phyloP scores from a whole-genome alignment of 1,140 invertebrate species.

The Platyscapa corneri region DNA sequence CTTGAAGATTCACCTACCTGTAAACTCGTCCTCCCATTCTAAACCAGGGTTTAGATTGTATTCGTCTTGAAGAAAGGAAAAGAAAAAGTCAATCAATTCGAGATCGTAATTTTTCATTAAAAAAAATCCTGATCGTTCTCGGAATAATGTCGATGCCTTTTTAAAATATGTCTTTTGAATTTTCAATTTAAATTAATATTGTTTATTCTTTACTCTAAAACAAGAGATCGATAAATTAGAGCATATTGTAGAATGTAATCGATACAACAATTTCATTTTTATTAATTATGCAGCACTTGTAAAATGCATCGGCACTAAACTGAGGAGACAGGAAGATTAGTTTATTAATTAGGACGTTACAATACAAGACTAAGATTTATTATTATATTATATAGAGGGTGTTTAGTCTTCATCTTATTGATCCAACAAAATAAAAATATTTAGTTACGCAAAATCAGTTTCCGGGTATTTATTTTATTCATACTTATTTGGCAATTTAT shows the following conservation, averaged over 20 bases:
- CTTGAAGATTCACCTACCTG: conserved; percentile 87
- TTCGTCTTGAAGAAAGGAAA: conserved; percentile 93
- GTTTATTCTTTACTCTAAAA: no score
- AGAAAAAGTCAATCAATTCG: conserved; percentile 80
- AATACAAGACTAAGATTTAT: conserved; percentile 34
- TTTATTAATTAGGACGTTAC: conserved; percentile 34
- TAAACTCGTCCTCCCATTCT: conserved; percentile 99
- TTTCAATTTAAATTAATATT: no score
- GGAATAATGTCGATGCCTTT: conserved; percentile 60
- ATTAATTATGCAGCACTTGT: background rate
- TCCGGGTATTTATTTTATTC: background rate
- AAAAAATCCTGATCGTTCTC: conserved; percentile 54
- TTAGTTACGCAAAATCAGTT: background rate
- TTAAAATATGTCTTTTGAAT: background rate
- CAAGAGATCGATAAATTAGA: no score
- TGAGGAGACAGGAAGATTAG: conserved; percentile 47
- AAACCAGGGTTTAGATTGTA: conserved; percentile 99
- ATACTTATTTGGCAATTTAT: background rate
- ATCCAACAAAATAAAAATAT: conserved; percentile 4
- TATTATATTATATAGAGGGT: conserved; percentile 45
- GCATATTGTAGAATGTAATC: background rate
- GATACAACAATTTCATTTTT: background rate
- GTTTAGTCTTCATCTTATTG: conserved; percentile 18
- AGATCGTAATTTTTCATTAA: conserved; percentile 62
- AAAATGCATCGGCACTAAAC: conserved; percentile 48